These are phyloP conservation scores for Eucidaris tribuloides DNA, from an alignment of 35 echinoderm and acorn worm genomes.

Conservation along the genomic window DNA sequence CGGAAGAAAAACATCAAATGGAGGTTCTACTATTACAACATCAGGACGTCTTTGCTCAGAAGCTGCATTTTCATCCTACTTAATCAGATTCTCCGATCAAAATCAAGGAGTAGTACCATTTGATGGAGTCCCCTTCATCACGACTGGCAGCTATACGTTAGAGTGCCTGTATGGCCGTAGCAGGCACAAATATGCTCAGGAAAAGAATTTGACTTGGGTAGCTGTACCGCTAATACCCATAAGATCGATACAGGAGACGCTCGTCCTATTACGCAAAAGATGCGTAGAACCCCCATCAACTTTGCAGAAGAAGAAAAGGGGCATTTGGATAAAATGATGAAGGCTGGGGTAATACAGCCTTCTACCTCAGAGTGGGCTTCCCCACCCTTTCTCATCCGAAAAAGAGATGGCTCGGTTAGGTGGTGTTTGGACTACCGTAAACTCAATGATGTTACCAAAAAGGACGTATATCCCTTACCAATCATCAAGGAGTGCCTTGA, in stretches of 20 bases:
- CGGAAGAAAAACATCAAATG: background rate
- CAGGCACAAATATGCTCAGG: too few species aligned
- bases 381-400: too few species aligned
- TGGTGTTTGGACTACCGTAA: slow-evolving; percentile 45
- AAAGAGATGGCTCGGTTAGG: slow-evolving; percentile 37
- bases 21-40: background rate
- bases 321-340: slow-evolving; percentile 30
- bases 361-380: slow-evolving; percentile 59
- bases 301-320: slow-evolving; percentile 37
- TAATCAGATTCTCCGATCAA: too few species aligned
- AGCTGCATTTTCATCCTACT: too few species aligned
- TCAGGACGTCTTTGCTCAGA: slow-evolving; percentile 53
- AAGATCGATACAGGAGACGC: slow-evolving; percentile 23
- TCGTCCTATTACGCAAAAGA: slow-evolving; percentile 15
- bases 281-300: slow-evolving; percentile 33
- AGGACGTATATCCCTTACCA: slow-evolving; percentile 25
- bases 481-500: slow-evolving; percentile 37
- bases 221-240: slow-evolving; percentile 8
- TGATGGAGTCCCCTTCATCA: too few species aligned
- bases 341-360: slow-evolving; percentile 43
- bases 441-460: slow-evolving; percentile 30
- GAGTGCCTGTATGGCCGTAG: too few species aligned
- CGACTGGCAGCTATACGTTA: too few species aligned
- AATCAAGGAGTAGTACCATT: too few species aligned
- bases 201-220: slow-evolving; percentile 35